Conservation (phyloP, 53 echinoderm and acorn worm species). For the Antedon mediterranea region DNA sequence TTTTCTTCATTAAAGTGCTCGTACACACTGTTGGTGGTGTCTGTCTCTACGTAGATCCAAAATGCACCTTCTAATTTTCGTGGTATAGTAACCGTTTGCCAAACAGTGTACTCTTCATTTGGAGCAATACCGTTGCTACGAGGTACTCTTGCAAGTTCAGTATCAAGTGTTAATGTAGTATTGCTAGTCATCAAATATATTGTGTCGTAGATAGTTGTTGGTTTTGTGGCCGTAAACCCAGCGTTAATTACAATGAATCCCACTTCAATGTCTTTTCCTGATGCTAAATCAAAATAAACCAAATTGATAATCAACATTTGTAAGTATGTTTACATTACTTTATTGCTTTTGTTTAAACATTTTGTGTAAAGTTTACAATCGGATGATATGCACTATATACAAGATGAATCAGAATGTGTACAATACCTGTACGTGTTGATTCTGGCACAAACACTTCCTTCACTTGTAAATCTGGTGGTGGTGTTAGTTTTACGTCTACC, state of each 20-base stretch:
- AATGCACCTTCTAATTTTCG: constrained; percentile 3
- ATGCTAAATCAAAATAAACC: not conserved
- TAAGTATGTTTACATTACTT: too few relatives aligned
- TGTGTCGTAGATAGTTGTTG: constrained; percentile 6
- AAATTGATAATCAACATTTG: not conserved
- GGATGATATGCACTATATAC: not conserved
- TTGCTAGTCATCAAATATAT: constrained; percentile 2
- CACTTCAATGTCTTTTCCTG: constrained; percentile 9
- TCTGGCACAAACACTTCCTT: constrained; percentile 3
- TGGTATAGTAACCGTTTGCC: constrained; percentile 12
- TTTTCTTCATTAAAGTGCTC: constrained; percentile 12
- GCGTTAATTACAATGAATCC: constrained; percentile 5
- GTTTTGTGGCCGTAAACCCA: not conserved
- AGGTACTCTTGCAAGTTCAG: not conserved
- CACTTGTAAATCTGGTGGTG: constrained; percentile 10
- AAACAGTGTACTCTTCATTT: constrained; percentile 8
- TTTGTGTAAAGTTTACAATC: too few relatives aligned
- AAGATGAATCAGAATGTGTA: not conserved
- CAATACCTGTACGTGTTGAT: constrained; percentile 1
- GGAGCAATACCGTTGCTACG: constrained; percentile 9
- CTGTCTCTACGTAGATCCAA: constrained; percentile 2
- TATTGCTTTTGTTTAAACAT: too few relatives aligned
- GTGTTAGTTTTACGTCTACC: constrained; percentile 5
- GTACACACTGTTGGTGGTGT: constrained; percentile 1
- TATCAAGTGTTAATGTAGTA: not conserved